Percentiles rank a stretch among this genome's conserved stretches.
These are phyloP conservation scores for Hippasteria phrygiana DNA, from an alignment of 53 echinoderm and acorn worm genomes.

Conservation along the genomic window DNA sequence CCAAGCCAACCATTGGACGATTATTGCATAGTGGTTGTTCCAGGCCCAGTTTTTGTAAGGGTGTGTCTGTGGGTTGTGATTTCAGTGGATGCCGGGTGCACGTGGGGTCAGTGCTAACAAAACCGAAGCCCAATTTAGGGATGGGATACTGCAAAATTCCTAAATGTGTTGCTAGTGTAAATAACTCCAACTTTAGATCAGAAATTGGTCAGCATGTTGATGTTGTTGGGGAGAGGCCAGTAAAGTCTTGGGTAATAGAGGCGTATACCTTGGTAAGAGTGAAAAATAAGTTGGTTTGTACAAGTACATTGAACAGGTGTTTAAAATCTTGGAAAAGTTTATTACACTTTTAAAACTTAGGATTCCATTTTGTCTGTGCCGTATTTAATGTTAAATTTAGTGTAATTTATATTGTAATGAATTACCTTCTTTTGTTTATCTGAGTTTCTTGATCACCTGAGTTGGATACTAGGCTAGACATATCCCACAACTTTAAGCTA, in stretches of 20 bases:
- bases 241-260: neutral
- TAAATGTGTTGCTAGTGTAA: slow-evolving; percentile 50
- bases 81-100: slow-evolving; percentile 23
- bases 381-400: too few relatives aligned
- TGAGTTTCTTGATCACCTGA: too few relatives aligned
- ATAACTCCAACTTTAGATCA: slow-evolving; percentile 4
- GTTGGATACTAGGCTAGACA: too few relatives aligned
- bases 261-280: neutral
- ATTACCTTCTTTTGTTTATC: too few relatives aligned
- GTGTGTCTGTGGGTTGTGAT: slow-evolving; percentile 52
- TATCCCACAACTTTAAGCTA: too few relatives aligned
- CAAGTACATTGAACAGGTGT: too few relatives aligned
- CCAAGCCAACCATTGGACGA: neutral
- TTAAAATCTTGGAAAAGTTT: too few relatives aligned
- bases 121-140: slow-evolving; percentile 5
- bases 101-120: slow-evolving; percentile 53
- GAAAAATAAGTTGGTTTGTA: too few relatives aligned
- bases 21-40: slow-evolving; percentile 10
- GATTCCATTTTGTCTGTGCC: too few relatives aligned
- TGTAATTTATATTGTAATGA: too few relatives aligned
- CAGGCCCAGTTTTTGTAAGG: slow-evolving; percentile 21
- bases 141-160: slow-evolving; percentile 28
- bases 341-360: too few relatives aligned
- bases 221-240: neutral
- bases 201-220: slow-evolving; percentile 18